Conservation (phyloP, 2,888 invertebrate genomes). For the Drosophila niveifrons region DNA sequence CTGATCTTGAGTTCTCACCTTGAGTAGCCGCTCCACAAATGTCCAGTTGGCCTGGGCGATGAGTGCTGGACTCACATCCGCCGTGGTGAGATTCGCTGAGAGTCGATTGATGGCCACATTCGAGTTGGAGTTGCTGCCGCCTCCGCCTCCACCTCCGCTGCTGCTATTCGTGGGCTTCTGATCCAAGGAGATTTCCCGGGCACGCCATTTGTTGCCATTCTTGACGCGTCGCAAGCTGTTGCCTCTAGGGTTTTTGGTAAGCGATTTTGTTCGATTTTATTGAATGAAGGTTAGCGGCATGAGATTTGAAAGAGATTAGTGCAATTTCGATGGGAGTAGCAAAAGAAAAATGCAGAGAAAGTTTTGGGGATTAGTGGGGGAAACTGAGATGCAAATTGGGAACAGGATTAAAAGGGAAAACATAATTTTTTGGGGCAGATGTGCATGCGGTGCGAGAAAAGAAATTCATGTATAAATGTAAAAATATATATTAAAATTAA, state of each 20-base stretch:
- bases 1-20: no score
- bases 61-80: slow-evolving; percentile 91
- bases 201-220: slow-evolving; percentile 88
- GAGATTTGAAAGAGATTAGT: slow-evolving; percentile 51
- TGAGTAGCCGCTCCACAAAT: slow-evolving; percentile 98
- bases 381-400: slow-evolving; percentile 32
- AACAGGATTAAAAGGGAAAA: not conserved
- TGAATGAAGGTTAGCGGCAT: slow-evolving; percentile 69
- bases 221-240: slow-evolving; percentile 88
- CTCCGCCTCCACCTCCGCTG: not conserved
- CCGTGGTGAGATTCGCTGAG: slow-evolving; percentile 84
- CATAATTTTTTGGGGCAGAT: slow-evolving; percentile 9
- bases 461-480: slow-evolving; percentile 30
- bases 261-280: slow-evolving; percentile 27
- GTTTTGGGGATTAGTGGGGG: slow-evolving; percentile 54
- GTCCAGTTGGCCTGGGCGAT: slow-evolving; percentile 99
- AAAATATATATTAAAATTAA: slow-evolving; percentile 5
- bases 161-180: slow-evolving; percentile 74
- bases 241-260: slow-evolving; percentile 79
- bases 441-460: slow-evolving; percentile 53
- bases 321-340: slow-evolving; percentile 61
- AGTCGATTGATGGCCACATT: slow-evolving; percentile 80
- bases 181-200: slow-evolving; percentile 88
- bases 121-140: slow-evolving; percentile 49
- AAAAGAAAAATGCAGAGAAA: slow-evolving; percentile 29